Evolutionary conservation across 2,888 invertebrate genomes (phyloP).

Genomic region (Napeogenes inachia): DNA sequence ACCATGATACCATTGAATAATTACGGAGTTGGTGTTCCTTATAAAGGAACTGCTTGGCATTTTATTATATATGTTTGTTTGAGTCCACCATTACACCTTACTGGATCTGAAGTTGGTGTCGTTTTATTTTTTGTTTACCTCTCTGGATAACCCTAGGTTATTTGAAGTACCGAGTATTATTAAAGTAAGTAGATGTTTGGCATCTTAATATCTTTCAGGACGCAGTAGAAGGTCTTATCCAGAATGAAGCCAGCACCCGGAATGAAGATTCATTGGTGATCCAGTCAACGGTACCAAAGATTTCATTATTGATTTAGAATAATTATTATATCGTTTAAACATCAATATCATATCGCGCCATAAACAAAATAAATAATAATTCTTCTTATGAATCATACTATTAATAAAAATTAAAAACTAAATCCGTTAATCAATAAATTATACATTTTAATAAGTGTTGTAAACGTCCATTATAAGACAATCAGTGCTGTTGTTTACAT

Average conservation of each 20-base stretch:
- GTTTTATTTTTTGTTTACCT: constrained; percentile 1
- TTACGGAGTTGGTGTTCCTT: background rate
- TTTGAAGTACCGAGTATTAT: constrained; percentile 11
- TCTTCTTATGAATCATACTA: background rate
- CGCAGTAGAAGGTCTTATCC: constrained; percentile 57
- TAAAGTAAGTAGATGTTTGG: constrained; percentile 48
- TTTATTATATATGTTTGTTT: constrained; percentile 4
- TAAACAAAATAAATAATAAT: constrained; percentile 4
- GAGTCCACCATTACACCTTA: no score
- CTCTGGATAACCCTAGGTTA: constrained; percentile 8
- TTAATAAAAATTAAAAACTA: background rate
- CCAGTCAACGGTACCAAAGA: constrained; percentile 53
- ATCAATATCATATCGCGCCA: constrained; percentile 5
- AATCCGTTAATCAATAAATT: background rate
- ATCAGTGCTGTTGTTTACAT: no score
- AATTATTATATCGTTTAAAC: background rate
- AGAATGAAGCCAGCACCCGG: constrained; percentile 59
- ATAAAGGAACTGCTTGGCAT: background rate
- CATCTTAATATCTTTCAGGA: constrained; percentile 68
- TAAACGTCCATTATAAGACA: no score
- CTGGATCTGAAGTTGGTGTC: constrained; percentile 5
- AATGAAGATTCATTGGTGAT: constrained; percentile 50
- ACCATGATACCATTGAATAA: background rate
- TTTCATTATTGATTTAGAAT: constrained; percentile 4
- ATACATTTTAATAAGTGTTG: no score